Conservation (phyloP, 2,113 vertebrate species). For the Nothocercus julius region DNA sequence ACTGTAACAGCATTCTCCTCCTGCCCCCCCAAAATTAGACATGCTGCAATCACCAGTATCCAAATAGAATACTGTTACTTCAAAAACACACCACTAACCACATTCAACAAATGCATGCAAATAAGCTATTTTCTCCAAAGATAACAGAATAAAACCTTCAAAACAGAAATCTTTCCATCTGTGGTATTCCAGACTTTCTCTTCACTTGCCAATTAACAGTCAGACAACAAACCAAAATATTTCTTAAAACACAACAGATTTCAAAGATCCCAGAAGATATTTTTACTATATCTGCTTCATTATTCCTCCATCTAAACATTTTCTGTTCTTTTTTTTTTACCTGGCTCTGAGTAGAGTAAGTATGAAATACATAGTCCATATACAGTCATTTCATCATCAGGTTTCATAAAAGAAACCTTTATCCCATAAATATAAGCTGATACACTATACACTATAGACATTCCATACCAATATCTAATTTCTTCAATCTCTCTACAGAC, state of each 20-base stretch:
- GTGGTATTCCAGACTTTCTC: background rate
- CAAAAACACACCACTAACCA: background rate
- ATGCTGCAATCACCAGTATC: background rate
- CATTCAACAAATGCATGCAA: background rate
- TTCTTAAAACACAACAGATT: background rate
- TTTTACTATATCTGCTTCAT: background rate
- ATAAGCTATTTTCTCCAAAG: background rate
- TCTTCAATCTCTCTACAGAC: background rate
- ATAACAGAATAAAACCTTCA: background rate
- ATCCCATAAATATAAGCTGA: background rate
- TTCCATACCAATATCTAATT: background rate
- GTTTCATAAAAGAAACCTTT: background rate
- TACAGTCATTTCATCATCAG: background rate
- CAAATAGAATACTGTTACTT: background rate
- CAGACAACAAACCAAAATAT: background rate
- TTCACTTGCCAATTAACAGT: background rate
- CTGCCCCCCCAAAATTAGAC: background rate
- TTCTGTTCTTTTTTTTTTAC: background rate
- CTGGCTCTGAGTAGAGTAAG: background rate
- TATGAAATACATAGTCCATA: background rate
- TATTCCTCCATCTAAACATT: background rate
- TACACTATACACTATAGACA: background rate
- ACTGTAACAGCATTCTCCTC: background rate
- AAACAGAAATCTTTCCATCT: background rate
- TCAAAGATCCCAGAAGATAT: background rate